Conservation (phyloP, 2,797 vertebrate species). For the Onychomys torridus region DNA sequence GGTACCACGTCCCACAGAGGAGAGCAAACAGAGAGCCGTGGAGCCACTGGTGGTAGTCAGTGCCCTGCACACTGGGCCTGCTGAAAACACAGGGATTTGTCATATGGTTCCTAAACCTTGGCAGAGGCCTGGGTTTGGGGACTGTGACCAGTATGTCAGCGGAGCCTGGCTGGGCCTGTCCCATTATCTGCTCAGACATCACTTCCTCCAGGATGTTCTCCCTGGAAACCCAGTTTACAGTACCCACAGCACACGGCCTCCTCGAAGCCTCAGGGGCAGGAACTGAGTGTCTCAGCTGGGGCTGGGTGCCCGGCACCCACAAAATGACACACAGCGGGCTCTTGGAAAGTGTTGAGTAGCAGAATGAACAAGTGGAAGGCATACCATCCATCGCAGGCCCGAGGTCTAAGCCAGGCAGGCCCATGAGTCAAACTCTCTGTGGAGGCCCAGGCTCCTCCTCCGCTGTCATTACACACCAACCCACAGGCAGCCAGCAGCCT, state of each 20-base stretch:
- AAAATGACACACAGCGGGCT: fast-evolving
- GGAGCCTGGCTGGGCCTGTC: neutral
- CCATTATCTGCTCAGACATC: neutral
- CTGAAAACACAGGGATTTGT: neutral
- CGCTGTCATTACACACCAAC: neutral
- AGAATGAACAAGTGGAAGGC: neutral
- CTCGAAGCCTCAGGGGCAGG: neutral
- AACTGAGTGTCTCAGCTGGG: neutral
- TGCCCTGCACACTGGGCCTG: neutral
- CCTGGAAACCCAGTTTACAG: neutral
- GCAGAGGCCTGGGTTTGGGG: neutral
- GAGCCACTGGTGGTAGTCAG: neutral
- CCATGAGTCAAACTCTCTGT: constrained; percentile 25
- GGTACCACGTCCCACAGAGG: neutral
- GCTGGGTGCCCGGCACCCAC: neutral
- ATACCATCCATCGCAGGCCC: neutral
- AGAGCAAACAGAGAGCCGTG: neutral
- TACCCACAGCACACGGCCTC: neutral
- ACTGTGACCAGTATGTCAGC: neutral
- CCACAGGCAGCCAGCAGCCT: constrained; percentile 13
- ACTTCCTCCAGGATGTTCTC: neutral
- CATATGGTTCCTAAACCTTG: neutral
- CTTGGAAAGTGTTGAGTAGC: fast-evolving
- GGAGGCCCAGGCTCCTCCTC: constrained; percentile 21
- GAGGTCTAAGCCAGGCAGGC: neutral